Evolutionary conservation across 2,888 invertebrate species (phyloP), one percentile per base, ranked within the genome.

Genomic region (Bombylius major): DNA sequence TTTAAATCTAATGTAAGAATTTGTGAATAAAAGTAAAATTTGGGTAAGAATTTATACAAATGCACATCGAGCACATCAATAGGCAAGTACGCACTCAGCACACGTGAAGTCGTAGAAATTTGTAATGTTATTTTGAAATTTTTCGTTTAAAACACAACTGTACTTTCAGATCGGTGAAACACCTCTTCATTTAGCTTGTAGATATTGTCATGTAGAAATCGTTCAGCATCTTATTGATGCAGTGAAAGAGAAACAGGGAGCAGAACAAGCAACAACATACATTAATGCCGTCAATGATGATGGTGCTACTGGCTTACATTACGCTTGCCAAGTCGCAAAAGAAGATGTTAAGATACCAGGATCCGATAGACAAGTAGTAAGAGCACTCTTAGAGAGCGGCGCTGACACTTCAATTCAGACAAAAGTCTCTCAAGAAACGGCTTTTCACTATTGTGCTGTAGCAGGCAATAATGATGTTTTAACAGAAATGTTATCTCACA

Each of bases 391-490:
- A 55, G 87, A 95, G 69, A 89, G 89, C 64, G 94, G 93, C 8
- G 97, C 95, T 0, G 93, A 97, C 70, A 88, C 93, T 0, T 84
- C 86, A 53, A 75, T 89, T 57, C 85, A 85, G 66, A 92, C 95
- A 0, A 89, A 85, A 75, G 82, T 87, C 74, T 87, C 87, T 14
- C 82, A 87, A 64, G 98, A 99, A 76, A 94, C 97, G 0, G 92
- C 94, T 1, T 89, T 99, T 67, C 99, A 99, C 71, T 89, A 93
- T 69, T 91, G 94, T 65, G 95, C 98, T 3, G 79, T 90, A 31
- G 90, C 93, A 6, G 99, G 99, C 23, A 97, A 96, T 74, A 95
- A 95, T 69, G 94, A 95, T 65, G 88, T 98, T 7, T 78, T 99
- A 64, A 82, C 86, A 64, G 97, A 97, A 73, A 95, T 99, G 84